Conservation (phyloP, 2,113 vertebrate genomes). For the Balaenoptera acutorostrata region DNA sequence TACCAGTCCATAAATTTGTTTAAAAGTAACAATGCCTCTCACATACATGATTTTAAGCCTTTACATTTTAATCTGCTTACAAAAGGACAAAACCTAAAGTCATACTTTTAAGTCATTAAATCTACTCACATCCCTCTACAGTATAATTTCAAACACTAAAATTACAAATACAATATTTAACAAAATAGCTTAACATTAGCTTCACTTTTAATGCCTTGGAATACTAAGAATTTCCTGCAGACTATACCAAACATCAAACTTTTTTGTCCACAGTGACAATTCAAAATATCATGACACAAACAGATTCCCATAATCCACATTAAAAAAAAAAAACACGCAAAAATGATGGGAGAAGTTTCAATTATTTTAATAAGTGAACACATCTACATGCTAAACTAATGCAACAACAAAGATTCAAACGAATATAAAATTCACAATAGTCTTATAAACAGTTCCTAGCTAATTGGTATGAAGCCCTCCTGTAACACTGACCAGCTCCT, state of each 20-base stretch:
- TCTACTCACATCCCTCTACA: not conserved
- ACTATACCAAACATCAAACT: not conserved
- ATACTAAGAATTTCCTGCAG: not conserved
- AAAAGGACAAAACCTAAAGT: not conserved
- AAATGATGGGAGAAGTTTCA: not conserved
- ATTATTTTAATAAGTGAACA: not conserved
- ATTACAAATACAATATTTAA: constrained; percentile 11
- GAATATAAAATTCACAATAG: constrained; percentile 1
- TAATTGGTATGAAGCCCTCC: not conserved
- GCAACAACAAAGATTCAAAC: not conserved
- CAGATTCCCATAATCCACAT: not conserved
- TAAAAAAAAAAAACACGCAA: not conserved
- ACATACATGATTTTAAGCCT: not conserved
- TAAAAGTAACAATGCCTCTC: not conserved
- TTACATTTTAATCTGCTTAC: constrained; percentile 20
- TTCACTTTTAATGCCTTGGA: constrained; percentile 18
- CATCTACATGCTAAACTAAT: not conserved
- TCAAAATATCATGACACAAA: not conserved
- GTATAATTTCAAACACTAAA: not conserved
- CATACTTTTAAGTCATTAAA: not conserved
- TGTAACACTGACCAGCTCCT: not conserved
- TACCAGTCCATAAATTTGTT: not conserved
- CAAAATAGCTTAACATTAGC: not conserved
- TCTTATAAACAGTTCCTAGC: not conserved
- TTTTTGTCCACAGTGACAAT: not conserved